phyloP scores from a whole-genome alignment of 2,113 vertebrate species.

The Panthera tigris region DNA sequence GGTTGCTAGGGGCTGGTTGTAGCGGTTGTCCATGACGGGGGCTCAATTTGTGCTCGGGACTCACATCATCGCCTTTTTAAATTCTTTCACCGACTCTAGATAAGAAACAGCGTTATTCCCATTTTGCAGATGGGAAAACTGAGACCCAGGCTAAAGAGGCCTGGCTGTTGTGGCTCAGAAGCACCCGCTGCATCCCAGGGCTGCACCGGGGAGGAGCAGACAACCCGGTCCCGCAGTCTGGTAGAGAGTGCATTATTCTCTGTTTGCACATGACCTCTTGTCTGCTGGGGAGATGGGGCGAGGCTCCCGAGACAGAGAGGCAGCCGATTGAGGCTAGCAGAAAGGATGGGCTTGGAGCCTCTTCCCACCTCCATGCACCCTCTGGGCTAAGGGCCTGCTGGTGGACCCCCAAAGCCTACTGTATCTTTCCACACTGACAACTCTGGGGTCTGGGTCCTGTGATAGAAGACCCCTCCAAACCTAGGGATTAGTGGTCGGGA shows the following conservation, averaged over 20 bases:
- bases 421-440: background rate
- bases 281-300: background rate
- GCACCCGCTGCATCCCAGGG: background rate
- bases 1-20: rapidly evolving
- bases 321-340: no score
- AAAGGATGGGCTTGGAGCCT: background rate
- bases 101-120: background rate
- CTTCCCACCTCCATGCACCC: background rate
- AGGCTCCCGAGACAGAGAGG: background rate
- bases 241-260: background rate
- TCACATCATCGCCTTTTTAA: background rate
- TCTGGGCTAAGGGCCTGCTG: no score
- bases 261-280: background rate
- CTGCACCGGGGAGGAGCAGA: background rate
- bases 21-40: background rate
- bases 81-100: background rate
- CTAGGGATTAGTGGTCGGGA: background rate
- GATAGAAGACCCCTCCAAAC: background rate
- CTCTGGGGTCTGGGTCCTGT: background rate
- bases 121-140: background rate
- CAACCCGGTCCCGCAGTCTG: no score
- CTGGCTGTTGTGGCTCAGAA: background rate
- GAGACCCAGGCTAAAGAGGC: background rate
- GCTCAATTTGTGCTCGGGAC: background rate
- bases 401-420: no score